phyloP scores from a whole-genome alignment of 2,797 vertebrate genomes.

The Sebastes ruberrimus region DNA sequence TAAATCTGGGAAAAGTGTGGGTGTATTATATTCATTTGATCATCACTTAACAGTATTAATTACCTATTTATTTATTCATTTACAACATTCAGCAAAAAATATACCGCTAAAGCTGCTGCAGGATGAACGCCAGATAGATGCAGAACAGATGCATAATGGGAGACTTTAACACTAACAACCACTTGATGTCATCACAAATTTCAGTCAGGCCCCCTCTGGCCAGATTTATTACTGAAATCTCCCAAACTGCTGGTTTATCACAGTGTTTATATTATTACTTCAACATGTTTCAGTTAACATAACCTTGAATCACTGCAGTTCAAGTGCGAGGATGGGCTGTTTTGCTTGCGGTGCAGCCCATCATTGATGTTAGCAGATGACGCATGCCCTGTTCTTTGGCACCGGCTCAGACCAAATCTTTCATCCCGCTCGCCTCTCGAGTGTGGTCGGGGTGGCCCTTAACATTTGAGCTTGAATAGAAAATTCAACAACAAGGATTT shows the following conservation, averaged over 20 bases:
- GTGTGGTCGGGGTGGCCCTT: slow-evolving; percentile 69
- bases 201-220: slow-evolving; percentile 70
- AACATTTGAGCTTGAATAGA: slow-evolving; percentile 57
- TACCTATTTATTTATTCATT: slow-evolving; percentile 15
- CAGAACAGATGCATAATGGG: slow-evolving; percentile 73
- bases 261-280: slow-evolving; percentile 86
- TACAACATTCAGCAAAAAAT: slow-evolving; percentile 21
- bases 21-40: background rate
- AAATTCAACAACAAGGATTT: slow-evolving; percentile 63
- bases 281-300: slow-evolving; percentile 86
- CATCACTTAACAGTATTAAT: background rate
- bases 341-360: slow-evolving; percentile 78
- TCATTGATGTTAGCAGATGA: slow-evolving; percentile 82
- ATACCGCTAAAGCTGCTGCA: slow-evolving; percentile 32
- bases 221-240: slow-evolving; percentile 84
- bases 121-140: slow-evolving; percentile 16
- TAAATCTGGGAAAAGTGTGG: background rate
- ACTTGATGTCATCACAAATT: slow-evolving; percentile 76
- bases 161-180: slow-evolving; percentile 71
- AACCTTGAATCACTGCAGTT: slow-evolving; percentile 86
- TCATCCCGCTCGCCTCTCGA: slow-evolving; percentile 67
- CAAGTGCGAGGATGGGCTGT: slow-evolving; percentile 81
- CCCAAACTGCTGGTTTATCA: slow-evolving; percentile 84
- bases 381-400: slow-evolving; percentile 78
- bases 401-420: slow-evolving; percentile 71